phyloP scores from a whole-genome alignment of 2,888 invertebrate species.

The Dioctria linearis region DNA sequence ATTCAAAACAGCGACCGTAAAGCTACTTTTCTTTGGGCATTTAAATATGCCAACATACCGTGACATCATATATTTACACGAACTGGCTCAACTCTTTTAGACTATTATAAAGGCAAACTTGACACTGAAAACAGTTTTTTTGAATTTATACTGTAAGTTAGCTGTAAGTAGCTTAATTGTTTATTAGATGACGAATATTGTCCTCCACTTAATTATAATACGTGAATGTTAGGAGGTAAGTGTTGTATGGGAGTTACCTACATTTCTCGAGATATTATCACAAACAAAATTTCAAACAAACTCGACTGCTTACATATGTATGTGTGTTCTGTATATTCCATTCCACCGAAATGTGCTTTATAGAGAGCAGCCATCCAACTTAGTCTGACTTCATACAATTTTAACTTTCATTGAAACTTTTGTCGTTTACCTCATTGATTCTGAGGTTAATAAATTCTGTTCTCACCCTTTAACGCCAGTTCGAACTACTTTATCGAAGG shows the following conservation, averaged over 20 bases:
- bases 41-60: conserved; percentile 20
- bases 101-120: neutral
- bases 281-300: too few relatives aligned
- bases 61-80: conserved; percentile 6
- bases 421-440: conserved; percentile 41
- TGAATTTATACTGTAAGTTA: too few relatives aligned
- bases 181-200: neutral
- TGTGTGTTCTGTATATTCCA: too few relatives aligned
- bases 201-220: neutral
- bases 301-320: too few relatives aligned
- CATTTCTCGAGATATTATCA: neutral
- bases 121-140: neutral
- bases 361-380: neutral
- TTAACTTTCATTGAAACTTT: conserved; percentile 43
- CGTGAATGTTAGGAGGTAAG: neutral
- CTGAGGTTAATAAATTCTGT: conserved; percentile 44
- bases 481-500: conserved; percentile 7
- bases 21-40: conserved; percentile 8
- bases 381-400: neutral
- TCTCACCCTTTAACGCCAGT: conserved; percentile 35
- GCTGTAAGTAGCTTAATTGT: too few relatives aligned
- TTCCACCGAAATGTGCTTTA: too few relatives aligned
- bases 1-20: neutral
- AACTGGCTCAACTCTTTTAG: conserved; percentile 2
- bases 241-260: neutral